Conservation (phyloP, 2,113 vertebrate genomes). For the Menidia beryllina region DNA sequence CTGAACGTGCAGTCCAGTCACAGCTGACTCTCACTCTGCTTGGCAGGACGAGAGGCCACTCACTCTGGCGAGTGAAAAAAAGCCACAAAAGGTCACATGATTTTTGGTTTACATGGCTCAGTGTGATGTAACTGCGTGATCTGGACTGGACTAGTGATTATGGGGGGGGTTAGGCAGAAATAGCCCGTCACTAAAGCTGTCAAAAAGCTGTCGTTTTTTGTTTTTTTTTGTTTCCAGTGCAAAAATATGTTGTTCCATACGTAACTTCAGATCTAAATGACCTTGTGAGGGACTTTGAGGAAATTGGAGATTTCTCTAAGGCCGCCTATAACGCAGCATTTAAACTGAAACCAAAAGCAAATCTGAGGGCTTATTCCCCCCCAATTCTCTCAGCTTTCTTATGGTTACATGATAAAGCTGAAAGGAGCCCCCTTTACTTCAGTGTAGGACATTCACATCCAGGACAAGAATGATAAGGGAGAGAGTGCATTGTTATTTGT, state of each 20-base stretch:
- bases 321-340: too few relatives aligned
- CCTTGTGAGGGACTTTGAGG: too few relatives aligned
- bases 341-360: neutral
- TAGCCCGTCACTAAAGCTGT: too few relatives aligned
- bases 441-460: slow-evolving; percentile 27
- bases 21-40: slow-evolving; percentile 10
- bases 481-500: slow-evolving; percentile 1
- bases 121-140: slow-evolving; percentile 3
- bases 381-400: slow-evolving; percentile 1
- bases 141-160: neutral
- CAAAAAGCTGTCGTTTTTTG: too few relatives aligned
- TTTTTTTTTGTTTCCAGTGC: too few relatives aligned
- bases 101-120: slow-evolving; percentile 17
- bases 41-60: slow-evolving; percentile 46
- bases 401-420: neutral
- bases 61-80: slow-evolving; percentile 15
- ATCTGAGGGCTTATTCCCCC: neutral
- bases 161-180: neutral
- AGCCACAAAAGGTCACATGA: slow-evolving; percentile 2
- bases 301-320: too few relatives aligned
- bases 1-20: slow-evolving; percentile 4
- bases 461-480: slow-evolving; percentile 31
- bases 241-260: too few relatives aligned
- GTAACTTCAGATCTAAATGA: too few relatives aligned
- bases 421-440: neutral